A percentile compares a stretch with the other conserved stretches of the same genome.
Evolutionary conservation across 2,888 invertebrate species (phyloP).

Genomic region (Zygothrica quintamaculata): DNA sequence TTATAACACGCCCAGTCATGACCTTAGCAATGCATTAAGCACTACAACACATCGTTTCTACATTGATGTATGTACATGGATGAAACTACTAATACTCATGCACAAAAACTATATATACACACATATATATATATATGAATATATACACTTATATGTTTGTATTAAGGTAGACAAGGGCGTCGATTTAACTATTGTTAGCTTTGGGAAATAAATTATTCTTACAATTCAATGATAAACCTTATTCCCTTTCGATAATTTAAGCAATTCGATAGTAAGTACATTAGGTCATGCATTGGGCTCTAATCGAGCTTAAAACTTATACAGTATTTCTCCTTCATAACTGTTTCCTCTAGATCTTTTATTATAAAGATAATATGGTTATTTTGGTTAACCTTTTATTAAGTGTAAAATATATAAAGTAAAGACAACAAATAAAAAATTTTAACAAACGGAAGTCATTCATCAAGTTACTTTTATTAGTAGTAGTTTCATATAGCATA

Average conservation of each 20-base stretch:
- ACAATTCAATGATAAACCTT: too few relatives aligned
- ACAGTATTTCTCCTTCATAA: too few relatives aligned
- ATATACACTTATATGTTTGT: constrained; percentile 3
- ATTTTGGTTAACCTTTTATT: too few relatives aligned
- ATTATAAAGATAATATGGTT: too few relatives aligned
- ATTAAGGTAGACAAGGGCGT: constrained; percentile 17
- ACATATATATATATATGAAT: background rate
- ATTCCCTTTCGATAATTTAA: too few relatives aligned
- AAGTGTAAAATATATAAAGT: background rate
- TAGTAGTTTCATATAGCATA: too few relatives aligned
- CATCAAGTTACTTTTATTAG: background rate
- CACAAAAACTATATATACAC: background rate
- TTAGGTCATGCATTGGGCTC: too few relatives aligned
- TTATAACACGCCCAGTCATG: constrained; percentile 27
- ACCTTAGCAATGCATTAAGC: constrained; percentile 46
- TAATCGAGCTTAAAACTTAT: too few relatives aligned
- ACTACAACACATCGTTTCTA: constrained; percentile 10
- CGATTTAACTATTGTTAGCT: constrained; percentile 14
- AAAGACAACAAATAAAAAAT: background rate
- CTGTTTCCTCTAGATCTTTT: too few relatives aligned
- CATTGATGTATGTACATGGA: constrained; percentile 2
- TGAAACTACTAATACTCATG: too few relatives aligned
- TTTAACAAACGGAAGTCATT: constrained; percentile 8
- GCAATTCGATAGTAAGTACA: too few relatives aligned
- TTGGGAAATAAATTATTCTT: too few relatives aligned